These are phyloP conservation scores for Urocyon cinereoargenteus DNA, from an alignment of 2,797 vertebrate genomes.

Conservation along the genomic window DNA sequence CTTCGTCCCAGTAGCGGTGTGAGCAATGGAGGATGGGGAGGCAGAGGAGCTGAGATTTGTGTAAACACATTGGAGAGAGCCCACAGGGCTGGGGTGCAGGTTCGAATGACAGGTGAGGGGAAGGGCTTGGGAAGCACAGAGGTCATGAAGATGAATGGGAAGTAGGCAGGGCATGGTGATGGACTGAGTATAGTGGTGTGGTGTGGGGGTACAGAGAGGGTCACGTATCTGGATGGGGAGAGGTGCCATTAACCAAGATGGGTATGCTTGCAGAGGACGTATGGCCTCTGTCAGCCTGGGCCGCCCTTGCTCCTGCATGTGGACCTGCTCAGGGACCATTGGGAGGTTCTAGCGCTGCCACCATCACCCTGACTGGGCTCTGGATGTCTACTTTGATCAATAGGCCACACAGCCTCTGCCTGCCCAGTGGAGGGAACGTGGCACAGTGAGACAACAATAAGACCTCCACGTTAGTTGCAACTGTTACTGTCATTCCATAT, in stretches of 20 bases:
- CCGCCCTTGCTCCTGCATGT: rapidly evolving
- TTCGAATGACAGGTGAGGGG: background rate
- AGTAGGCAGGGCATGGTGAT: rapidly evolving
- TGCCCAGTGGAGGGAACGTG: rapidly evolving
- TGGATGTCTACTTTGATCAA: background rate
- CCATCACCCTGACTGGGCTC: background rate
- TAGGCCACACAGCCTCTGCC: background rate
- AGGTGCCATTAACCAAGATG: rapidly evolving
- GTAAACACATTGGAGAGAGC: background rate
- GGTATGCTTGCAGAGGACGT: background rate
- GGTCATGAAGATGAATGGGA: background rate
- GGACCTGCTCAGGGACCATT: background rate
- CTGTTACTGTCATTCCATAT: background rate
- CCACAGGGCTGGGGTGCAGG: rapidly evolving
- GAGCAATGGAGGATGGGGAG: rapidly evolving
- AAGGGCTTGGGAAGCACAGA: too few species aligned
- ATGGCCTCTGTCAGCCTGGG: rapidly evolving
- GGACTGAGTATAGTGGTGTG: background rate
- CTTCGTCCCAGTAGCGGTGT: background rate
- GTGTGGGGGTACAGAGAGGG: rapidly evolving
- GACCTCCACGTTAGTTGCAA: background rate
- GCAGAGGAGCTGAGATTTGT: too few species aligned
- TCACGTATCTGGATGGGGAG: too few species aligned
- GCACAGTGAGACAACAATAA: background rate
- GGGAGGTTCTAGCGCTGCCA: background rate